Base-by-base conservation (phyloP, 2,113 vertebrate species). In the Vimba vimba region DNA sequence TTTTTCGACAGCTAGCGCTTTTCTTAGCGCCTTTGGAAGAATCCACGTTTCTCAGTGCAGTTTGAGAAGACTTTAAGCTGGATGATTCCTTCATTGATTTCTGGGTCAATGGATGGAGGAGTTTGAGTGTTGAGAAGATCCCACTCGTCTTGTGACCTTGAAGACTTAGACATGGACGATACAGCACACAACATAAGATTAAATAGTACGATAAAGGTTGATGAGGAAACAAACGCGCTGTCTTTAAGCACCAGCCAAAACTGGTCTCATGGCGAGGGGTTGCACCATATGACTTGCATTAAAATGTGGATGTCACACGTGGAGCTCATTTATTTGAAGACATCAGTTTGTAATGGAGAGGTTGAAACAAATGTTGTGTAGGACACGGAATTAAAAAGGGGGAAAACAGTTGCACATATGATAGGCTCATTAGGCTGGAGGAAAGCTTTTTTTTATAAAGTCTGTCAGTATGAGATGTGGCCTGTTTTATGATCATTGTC, bases 261-360 rank as follows among this genome's bases (percentile, higher is more conserved):
- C 79, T 33, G 76, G 9, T 91, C 84, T 89, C 88, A 84, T 87
- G 89, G 6, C 2, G 36, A 10, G 60, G 27, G 59, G 13, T 45
- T 10, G 73, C 89, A 89, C 81, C 4, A 39, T 85, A 21, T 87
- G 85, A 19, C 82, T n/a, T 57, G 11, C 71, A 64, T 39, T 86
- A 25, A 23, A 19, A 68, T 39, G 55, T 13, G 21, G 13, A 73
- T 73, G 55, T 17, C 30, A 64, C 4, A 21, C 64, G 36, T 86
- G n/a, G 8, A 36, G 15, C 33, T 45, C 11, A 23, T 55, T 55
- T 25, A 64, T 43, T 79, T 79, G 1, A 21, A 62, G 21, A 13
- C 36, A 45, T 43, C 10, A 6, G 23, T n/a, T n/a, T 43, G 11
- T 73, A 7, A 73, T 73, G 10, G 21, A 45, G 10, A 1, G 9